Conservation (phyloP, 2,888 invertebrate genomes). For the Pristionchus fissidentatus region DNA sequence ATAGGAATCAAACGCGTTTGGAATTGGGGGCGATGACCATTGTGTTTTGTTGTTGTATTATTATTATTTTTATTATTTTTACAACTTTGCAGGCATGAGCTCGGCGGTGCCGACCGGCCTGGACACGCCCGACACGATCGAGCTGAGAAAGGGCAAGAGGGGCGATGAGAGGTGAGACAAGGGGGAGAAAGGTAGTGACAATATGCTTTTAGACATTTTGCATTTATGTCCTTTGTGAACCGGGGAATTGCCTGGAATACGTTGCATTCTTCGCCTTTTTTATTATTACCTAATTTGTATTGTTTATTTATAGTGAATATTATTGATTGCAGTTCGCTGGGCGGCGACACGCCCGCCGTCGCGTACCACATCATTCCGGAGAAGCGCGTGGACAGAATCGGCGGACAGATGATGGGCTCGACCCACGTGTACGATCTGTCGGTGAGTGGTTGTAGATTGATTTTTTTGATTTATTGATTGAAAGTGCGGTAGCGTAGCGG, state of each 20-base stretch:
- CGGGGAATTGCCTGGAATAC: background rate
- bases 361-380: slow-evolving; percentile 96
- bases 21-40: slow-evolving; percentile 20
- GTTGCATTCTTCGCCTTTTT: background rate
- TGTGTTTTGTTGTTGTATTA: background rate
- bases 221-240: background rate
- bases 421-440: slow-evolving; percentile 97
- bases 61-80: background rate
- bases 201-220: no score
- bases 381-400: slow-evolving; percentile 88
- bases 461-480: background rate
- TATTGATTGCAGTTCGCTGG: slow-evolving; percentile 62
- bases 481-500: no score
- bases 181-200: no score
- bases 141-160: slow-evolving; percentile 94
- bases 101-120: slow-evolving; percentile 78
- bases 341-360: slow-evolving; percentile 68
- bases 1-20: background rate
- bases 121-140: slow-evolving; percentile 98
- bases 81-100: slow-evolving; percentile 68
- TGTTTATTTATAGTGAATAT: background rate
- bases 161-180: slow-evolving; percentile 89
- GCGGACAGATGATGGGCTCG: slow-evolving; percentile 87
- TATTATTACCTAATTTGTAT: background rate
- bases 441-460: slow-evolving; percentile 74